Conservation (phyloP, 2,888 invertebrate species). For the Eurois occulta region DNA sequence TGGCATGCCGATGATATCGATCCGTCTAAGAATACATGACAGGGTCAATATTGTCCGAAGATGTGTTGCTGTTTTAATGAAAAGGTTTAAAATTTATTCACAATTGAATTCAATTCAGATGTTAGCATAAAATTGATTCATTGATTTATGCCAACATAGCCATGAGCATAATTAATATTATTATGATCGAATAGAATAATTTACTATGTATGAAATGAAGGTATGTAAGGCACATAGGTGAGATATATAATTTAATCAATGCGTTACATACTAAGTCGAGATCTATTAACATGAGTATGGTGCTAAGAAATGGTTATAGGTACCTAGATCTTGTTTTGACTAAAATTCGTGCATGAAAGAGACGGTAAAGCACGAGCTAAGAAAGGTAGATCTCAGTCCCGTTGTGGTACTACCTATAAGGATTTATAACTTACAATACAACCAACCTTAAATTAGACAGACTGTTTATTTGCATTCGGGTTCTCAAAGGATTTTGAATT, state of each 20-base stretch:
- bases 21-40: constrained; percentile 27
- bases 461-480: too few relatives aligned
- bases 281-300: background rate
- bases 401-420: too few relatives aligned
- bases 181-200: background rate
- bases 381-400: background rate
- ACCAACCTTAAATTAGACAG: too few relatives aligned
- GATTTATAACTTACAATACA: too few relatives aligned
- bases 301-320: background rate
- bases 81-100: background rate
- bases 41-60: background rate
- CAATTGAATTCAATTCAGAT: background rate
- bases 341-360: too few relatives aligned
- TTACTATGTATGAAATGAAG: background rate
- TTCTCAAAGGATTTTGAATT: background rate
- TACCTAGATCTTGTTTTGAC: background rate
- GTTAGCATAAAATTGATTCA: background rate
- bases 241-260: background rate
- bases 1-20: constrained; percentile 4
- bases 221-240: background rate
- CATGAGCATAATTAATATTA: background rate
- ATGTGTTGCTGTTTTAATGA: background rate
- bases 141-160: background rate
- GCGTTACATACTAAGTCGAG: background rate
- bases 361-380: background rate